A percentile compares a stretch with the other conserved stretches of the same genome.
Evolutionary conservation across 2,113 vertebrate genomes (phyloP).

Genomic region (Gopherus evgoodei): DNA sequence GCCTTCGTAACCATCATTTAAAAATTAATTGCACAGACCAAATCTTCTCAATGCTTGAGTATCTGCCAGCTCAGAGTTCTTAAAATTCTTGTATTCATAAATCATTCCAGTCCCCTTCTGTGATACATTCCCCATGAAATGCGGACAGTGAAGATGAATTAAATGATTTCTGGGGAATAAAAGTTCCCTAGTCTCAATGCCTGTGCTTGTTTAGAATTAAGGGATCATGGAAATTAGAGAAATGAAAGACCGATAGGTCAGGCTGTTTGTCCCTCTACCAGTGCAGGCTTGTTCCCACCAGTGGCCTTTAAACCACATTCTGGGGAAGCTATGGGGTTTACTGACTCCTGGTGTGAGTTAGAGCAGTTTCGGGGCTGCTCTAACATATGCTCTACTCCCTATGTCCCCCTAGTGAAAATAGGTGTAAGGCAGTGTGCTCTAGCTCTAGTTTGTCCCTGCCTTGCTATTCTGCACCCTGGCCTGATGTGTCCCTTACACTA

Average conservation of each 20-base stretch:
- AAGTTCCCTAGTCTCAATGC: neutral
- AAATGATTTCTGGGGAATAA: constrained; percentile 9
- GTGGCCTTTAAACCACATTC: neutral
- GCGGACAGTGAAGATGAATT: neutral
- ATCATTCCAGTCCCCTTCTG: neutral
- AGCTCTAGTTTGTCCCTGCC: neutral
- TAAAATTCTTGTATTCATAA: constrained; percentile 46
- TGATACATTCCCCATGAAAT: neutral
- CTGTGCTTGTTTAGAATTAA: neutral
- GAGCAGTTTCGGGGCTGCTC: neutral
- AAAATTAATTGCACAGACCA: constrained; percentile 62
- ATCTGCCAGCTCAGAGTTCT: constrained; percentile 43
- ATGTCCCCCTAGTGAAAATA: neutral
- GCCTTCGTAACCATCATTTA: constrained; percentile 54
- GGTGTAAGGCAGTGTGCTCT: accelerated
- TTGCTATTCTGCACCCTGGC: neutral
- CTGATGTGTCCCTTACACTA: accelerated
- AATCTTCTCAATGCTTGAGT: constrained; percentile 43
- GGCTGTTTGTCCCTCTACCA: neutral
- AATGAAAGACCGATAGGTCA: neutral
- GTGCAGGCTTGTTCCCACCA: neutral
- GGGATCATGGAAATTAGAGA: neutral
- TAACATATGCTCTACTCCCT: neutral
- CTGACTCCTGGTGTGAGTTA: neutral
- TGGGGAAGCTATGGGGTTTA: neutral